Base-by-base conservation (phyloP, 2,797 vertebrate genomes). In the Bradypus variegatus region DNA sequence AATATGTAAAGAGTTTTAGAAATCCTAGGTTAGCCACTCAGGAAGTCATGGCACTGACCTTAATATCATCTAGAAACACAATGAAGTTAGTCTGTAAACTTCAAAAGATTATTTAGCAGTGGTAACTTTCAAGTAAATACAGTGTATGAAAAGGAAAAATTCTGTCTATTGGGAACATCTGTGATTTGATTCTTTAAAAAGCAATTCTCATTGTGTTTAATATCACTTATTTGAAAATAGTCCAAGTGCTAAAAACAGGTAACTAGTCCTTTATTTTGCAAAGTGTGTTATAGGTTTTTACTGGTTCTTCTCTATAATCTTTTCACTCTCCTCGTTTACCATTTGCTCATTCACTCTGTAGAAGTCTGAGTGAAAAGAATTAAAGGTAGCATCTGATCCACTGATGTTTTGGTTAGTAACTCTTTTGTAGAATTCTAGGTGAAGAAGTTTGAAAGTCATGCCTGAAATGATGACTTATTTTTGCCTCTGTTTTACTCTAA, bases 381-480 rank as follows among this genome's bases (percentile, higher is more conserved):
- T 29, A 78, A 50, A 78, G 12, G 33, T 75, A 29, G 41, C 10
- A 29, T 38, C 19, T 83, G 62, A 88, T 67, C 5, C 31, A 85
- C 36, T 86, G 33, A 27, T 80, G 12, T 92, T 90, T 69, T 15
- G n/a, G 73, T 94, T 91, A 83, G 33, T 91, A 84, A 80, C 19
- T 58, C 19, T 82, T 91, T 45, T 58, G 41, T 86, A 87, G 41
- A 76, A 86, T 55, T 89, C 33, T 84, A n/a, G 45, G 64, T 83
- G 65, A 90, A 81, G 88, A 60, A 60, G 10, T 70, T 84, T 90
- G 55, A 85, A 88, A 77, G 85, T 41, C 41, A 48, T 85, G 48
- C 38, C n/a, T 82, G 65, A 94, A 73, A 90, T 53, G 16, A 87
- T 70, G 23, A 64, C 7, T 73, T 91, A 75, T 60, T 90, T 91